Conservation (phyloP, 1,140 invertebrate species). For the Rhizoglyphus robini region DNA sequence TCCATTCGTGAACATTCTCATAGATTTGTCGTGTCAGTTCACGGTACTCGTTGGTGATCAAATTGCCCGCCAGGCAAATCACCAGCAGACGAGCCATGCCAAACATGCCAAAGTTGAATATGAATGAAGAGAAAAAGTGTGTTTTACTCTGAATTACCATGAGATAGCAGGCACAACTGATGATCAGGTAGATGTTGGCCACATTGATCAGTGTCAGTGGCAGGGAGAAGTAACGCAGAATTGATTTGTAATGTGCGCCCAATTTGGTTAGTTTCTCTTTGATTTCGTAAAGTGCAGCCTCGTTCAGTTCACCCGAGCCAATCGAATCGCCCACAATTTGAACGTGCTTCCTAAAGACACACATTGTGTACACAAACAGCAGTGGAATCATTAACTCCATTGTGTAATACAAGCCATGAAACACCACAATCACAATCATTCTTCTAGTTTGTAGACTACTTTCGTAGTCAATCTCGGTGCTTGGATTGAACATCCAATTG, state of each 20-base stretch:
- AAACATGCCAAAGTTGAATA: neutral
- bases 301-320: neutral
- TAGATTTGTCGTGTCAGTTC: neutral
- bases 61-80: neutral
- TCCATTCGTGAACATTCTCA: neutral
- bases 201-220: neutral
- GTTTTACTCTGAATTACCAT: neutral
- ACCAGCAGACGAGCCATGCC: neutral
- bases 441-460: neutral
- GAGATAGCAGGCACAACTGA: neutral
- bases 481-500: neutral
- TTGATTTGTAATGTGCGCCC: neutral
- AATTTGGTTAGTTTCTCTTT: neutral
- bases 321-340: neutral
- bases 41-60: neutral
- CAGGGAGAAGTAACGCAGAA: neutral
- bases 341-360: neutral
- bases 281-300: neutral
- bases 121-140: neutral
- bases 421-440: neutral
- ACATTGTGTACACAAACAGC: neutral
- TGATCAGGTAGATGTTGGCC: neutral
- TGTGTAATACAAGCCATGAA: neutral
- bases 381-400: neutral
- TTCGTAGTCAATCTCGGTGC: neutral